A percentile compares a stretch with the other conserved stretches of the same genome.
Conservation (phyloP, 1,140 invertebrate species). For the Drosophila biarmipes region DNA sequence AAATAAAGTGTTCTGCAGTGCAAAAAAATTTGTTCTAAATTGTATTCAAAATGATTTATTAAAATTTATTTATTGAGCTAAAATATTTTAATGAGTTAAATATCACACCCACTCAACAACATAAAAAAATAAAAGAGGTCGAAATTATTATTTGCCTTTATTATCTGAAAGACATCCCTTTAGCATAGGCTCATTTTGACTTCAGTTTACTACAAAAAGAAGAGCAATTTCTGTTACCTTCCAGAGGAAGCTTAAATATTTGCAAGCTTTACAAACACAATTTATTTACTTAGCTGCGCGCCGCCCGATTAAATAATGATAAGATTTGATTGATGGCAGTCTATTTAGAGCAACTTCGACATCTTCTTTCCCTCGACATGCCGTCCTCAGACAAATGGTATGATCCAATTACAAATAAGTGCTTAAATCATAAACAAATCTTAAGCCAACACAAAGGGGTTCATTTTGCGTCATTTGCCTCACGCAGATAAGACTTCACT, state of each 20-base stretch:
- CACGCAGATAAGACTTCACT: constrained; percentile 46
- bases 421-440: constrained; percentile 40
- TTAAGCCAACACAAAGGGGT: constrained; percentile 41
- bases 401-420: constrained; percentile 52
- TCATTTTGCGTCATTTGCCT: constrained; percentile 36
- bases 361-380: background rate
- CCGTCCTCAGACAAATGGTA: constrained; percentile 37
- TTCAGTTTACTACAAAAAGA: background rate
- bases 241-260: constrained; percentile 33
- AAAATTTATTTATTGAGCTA: too few species aligned
- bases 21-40: too few species aligned
- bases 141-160: too few species aligned
- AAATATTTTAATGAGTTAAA: too few species aligned
- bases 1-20: too few species aligned
- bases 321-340: constrained; percentile 27
- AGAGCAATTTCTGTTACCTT: background rate
- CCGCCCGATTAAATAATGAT: constrained; percentile 27
- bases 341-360: background rate
- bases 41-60: too few species aligned
- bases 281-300: constrained; percentile 61
- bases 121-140: too few species aligned
- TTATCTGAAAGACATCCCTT: too few species aligned
- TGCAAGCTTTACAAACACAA: constrained; percentile 18
- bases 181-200: too few species aligned
- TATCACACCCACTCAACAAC: too few species aligned